phyloP scores from a whole-genome alignment of 1,140 invertebrate species.

The Aradophagus sp. region DNA sequence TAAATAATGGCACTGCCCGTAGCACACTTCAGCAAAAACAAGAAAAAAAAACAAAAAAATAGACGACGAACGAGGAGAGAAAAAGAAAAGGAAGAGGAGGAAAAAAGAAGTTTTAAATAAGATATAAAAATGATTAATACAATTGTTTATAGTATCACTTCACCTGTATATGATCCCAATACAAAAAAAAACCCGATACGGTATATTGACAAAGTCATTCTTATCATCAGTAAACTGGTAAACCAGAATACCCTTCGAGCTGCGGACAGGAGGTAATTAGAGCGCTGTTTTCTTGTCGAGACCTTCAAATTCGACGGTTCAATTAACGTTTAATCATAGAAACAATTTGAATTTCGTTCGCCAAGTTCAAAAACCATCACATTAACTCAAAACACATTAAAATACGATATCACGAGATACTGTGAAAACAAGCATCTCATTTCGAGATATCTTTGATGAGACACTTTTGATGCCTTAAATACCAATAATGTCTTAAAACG shows the following conservation, averaged over 20 bases:
- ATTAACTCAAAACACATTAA: no score
- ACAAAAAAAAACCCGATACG: conserved; percentile 35
- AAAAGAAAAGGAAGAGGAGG: no score
- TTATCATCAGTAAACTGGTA: conserved; percentile 39
- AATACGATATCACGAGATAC: no score
- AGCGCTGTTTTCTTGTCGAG: conserved; percentile 31
- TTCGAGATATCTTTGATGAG: no score
- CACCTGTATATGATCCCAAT: conserved; percentile 55
- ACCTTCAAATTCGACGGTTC: conserved; percentile 7
- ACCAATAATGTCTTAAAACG: no score
- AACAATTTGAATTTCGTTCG: no score
- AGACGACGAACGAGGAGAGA: no score
- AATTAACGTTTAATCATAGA: no score
- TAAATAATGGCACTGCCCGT: conserved; percentile 74
- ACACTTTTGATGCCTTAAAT: no score
- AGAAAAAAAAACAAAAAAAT: no score
- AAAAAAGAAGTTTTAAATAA: conserved; percentile 52
- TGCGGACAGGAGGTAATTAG: conserved; percentile 39
- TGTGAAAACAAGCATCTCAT: no score
- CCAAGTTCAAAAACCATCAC: no score
- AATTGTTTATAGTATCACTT: conserved; percentile 58
- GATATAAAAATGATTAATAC: conserved; percentile 52
- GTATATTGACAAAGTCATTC: conserved; percentile 41
- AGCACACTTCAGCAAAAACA: conserved; percentile 60
- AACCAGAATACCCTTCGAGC: conserved; percentile 35